Base-by-base conservation (phyloP, 2,888 invertebrate species). In the Corbicula japonica region DNA sequence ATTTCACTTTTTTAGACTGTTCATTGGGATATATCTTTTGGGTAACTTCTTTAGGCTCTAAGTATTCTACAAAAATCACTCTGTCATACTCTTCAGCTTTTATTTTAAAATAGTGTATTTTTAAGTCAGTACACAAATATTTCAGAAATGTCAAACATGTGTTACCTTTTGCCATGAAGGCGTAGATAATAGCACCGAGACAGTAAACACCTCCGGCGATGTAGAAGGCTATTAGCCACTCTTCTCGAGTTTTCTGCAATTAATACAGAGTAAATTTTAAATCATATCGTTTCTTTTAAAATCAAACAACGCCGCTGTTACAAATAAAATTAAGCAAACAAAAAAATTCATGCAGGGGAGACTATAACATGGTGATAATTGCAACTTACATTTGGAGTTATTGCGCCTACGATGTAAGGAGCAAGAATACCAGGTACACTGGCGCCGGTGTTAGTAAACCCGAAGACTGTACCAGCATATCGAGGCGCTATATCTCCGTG, bases 401-500 rank as follows among this genome's bases (percentile, higher is more conserved):
- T 76, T 8, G 88, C 87, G 5, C 89, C 87, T 0, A 91, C 91
- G 34, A 91, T 83, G 54, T 89, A 90, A 1, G 91, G 91, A 0
- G 91, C 87, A 32, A 90, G 60, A 30, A 90, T 89, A 23, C 90
- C 90, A 0, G 90, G 87, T 18, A 90, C 63, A 62, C 88, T 90
- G 26, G 89, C 89, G 12, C 87, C 84, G 3, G 86, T 89, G 74
- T 90, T 90, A 10, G 87, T 86, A 52, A 90, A 86, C 0, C 89
- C 89, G 63, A 88, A 90, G 44, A 90, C 75, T 32, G 90, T 90
- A 21, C 91, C 91, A 0, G 91, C 91, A 76, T 86, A 91, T 12
- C 78, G 70, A 1, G 91, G 91, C 1, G 90, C 91, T 48, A 91
- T 88, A 70, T 91, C 91, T 10, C 89, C 88, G 54, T 90, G 89